Evolutionary conservation across 1,140 invertebrate genomes (phyloP).

Genomic region (Caenorhabditis elegans): WBcel235 BX284606.5:16317001-16317500

Average conservation of each 20-base stretch:
- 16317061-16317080: not conserved
- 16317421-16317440: no score
- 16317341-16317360: conserved; percentile 18
- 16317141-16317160: no score
- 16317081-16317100: not conserved
- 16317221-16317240: not conserved
- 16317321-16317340: conserved; percentile 21
- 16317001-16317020: not conserved
- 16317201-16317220: conserved; percentile 8
- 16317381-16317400: conserved; percentile 12
- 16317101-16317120: no score
- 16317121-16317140: not conserved
- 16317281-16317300: not conserved
- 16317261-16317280: no score
- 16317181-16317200: not conserved
- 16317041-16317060: conserved; percentile 18
- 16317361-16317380: conserved; percentile 10
- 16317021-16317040: not conserved
- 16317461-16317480: no score
- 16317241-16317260: no score
- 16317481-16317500: no score
- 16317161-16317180: conserved; percentile 26
- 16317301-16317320: conserved; percentile 1
- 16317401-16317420: not conserved
- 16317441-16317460: no score